Conservation (phyloP, 2,888 invertebrate genomes). For the Volucella inflata region DNA sequence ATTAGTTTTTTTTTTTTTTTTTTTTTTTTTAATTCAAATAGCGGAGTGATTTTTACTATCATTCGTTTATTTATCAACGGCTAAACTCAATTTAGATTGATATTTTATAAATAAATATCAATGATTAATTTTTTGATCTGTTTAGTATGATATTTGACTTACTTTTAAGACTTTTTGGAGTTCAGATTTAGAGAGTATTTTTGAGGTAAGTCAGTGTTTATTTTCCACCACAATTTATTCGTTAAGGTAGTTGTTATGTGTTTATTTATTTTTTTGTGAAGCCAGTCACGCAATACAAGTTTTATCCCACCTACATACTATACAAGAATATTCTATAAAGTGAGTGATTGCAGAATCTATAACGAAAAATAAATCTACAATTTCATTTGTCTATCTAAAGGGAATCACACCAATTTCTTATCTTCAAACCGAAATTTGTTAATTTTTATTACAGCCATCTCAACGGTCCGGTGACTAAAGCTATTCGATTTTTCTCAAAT, state of each 20-base stretch:
- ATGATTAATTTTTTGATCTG: too few relatives aligned
- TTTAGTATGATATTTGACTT: too few relatives aligned
- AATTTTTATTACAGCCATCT: conserved; percentile 82
- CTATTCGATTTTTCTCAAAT: conserved; percentile 68
- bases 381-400: conserved; percentile 19
- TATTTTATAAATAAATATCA: too few relatives aligned
- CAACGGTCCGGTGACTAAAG: conserved; percentile 84
- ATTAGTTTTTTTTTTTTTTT: background rate
- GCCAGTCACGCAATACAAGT: conserved; percentile 32
- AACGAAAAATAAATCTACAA: conserved; percentile 15
- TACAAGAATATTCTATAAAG: conserved; percentile 4
- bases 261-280: background rate
- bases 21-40: background rate
- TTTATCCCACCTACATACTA: background rate
- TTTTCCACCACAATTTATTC: too few relatives aligned
- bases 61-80: background rate
- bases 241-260: background rate
- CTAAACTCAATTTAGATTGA: too few relatives aligned
- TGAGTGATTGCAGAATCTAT: conserved; percentile 65
- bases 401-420: conserved; percentile 26
- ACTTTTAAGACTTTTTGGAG: too few relatives aligned
- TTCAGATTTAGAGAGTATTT: too few relatives aligned
- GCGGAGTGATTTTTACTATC: background rate
- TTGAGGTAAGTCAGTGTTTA: too few relatives aligned
- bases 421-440: conserved; percentile 59